Conservation (phyloP, 2,113 vertebrate genomes). For the Sardina pilchardus region DNA sequence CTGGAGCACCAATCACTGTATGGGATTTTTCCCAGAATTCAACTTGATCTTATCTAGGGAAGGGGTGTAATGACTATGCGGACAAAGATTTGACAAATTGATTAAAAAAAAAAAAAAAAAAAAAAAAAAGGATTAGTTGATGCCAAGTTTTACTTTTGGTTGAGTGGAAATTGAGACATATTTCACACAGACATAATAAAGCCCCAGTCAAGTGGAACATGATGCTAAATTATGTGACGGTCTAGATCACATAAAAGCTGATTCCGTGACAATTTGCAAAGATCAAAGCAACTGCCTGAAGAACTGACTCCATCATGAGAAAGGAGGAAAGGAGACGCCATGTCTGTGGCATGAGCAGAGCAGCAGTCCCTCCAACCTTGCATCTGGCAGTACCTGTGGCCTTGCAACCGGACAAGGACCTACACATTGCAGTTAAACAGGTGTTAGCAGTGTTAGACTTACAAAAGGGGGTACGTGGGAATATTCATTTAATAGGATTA, state of each 20-base stretch:
- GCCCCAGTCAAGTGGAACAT: neutral
- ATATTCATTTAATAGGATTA: neutral
- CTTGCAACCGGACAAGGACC: neutral
- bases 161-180: neutral
- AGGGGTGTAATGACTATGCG: neutral
- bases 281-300: too few species aligned
- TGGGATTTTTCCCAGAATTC: too few species aligned
- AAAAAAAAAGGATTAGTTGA: too few species aligned
- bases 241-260: neutral
- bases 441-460: constrained; percentile 14
- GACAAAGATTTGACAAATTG: too few species aligned
- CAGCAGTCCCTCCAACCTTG: neutral
- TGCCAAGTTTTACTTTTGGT: too few species aligned
- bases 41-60: neutral
- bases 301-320: too few species aligned
- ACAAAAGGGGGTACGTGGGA: neutral
- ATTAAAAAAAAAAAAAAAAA: too few species aligned
- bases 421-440: neutral
- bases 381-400: neutral
- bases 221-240: neutral
- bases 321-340: neutral
- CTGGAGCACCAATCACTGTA: too few species aligned
- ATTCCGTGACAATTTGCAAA: neutral
- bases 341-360: neutral
- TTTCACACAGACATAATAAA: neutral